These are phyloP conservation scores for Forbesichthys papilliferus DNA, from an alignment of 2,113 vertebrate species.

Conservation along the genomic window DNA sequence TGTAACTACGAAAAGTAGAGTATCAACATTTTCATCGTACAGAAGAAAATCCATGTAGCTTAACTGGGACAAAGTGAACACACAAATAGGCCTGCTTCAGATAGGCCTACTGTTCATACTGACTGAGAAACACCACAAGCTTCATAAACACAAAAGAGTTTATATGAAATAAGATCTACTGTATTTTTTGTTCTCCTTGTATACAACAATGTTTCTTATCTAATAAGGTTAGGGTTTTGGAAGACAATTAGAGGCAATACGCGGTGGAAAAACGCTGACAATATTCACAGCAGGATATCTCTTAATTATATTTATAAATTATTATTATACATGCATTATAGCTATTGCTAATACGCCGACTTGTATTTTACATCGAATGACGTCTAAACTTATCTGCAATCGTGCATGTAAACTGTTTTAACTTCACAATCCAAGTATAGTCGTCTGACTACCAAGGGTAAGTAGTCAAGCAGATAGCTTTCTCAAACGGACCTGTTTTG, in stretches of 20 bases:
- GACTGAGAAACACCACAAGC: not conserved
- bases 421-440: slow-evolving; percentile 7
- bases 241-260: not conserved
- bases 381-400: no score
- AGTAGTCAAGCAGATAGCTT: not conserved
- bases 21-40: slow-evolving; percentile 36
- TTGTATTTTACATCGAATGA: no score
- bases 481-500: not conserved
- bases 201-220: not conserved
- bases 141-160: not conserved
- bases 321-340: no score
- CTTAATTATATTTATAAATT: not conserved
- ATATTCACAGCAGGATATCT: not conserved
- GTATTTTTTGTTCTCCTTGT: not conserved
- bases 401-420: not conserved
- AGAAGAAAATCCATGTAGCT: slow-evolving; percentile 6
- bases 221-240: not conserved
- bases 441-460: not conserved
- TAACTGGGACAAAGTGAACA: slow-evolving; percentile 33
- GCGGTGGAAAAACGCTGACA: not conserved
- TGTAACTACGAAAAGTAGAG: slow-evolving; percentile 4
- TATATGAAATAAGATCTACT: not conserved
- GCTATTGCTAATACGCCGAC: no score
- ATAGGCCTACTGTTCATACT: slow-evolving; percentile 8
- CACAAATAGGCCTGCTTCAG: slow-evolving; percentile 40